These are phyloP conservation scores for Corticium candelabrum DNA, from an alignment of 37 sponge, comb jelly and placozoan genomes.

Conservation along the genomic window DNA sequence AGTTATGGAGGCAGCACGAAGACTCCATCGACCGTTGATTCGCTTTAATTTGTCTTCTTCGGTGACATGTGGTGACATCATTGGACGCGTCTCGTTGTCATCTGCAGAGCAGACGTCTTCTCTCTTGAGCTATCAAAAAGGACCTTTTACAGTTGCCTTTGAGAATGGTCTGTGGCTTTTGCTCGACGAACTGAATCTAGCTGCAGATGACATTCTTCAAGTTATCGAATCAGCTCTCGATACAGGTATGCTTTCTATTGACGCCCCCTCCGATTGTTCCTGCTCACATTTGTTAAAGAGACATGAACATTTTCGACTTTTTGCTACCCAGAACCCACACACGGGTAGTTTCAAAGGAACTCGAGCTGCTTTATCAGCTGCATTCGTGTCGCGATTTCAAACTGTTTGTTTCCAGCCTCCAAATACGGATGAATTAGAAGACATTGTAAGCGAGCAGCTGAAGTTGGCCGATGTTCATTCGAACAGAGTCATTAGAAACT, in stretches of 20 bases:
- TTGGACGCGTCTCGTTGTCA: not conserved
- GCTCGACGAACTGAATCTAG: conserved; percentile 7
- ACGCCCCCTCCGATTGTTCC: not conserved
- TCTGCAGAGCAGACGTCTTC: not conserved
- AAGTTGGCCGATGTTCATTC: no score
- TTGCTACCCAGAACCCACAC: not conserved
- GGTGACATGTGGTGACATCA: not conserved
- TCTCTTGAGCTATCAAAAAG: not conserved
- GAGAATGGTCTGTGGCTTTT: not conserved
- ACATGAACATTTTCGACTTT: not conserved
- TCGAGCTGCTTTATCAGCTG: not conserved
- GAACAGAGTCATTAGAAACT: not conserved
- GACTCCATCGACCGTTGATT: not conserved
- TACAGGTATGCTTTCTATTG: not conserved
- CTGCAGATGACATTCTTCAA: not conserved
- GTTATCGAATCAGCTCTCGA: not conserved
- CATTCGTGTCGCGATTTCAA: not conserved
- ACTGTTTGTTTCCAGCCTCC: not conserved
- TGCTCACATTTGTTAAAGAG: not conserved
- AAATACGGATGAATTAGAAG: not conserved
- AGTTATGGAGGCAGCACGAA: not conserved
- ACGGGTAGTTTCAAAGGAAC: not conserved
- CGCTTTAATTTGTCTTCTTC: not conserved
- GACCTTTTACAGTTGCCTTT: not conserved
- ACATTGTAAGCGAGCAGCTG: not conserved